These are phyloP conservation scores for Theretra japonica DNA, from an alignment of 2,888 invertebrate genomes.

Conservation along the genomic window DNA sequence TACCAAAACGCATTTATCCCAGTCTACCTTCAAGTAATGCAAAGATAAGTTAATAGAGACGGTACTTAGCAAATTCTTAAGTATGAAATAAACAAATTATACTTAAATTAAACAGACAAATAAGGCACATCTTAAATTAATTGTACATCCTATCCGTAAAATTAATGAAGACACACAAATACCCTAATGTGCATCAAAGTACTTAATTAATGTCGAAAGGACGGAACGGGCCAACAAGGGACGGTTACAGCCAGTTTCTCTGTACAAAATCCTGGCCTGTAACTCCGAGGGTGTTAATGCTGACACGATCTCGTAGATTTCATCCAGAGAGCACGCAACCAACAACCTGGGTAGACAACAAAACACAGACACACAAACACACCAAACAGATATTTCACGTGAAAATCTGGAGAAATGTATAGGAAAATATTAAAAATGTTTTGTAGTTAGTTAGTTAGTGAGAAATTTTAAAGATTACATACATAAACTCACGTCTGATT, in stretches of 20 bases:
- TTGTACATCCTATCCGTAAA: background rate
- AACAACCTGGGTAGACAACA: slow-evolving; percentile 18
- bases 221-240: slow-evolving; percentile 17
- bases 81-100: background rate
- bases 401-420: background rate
- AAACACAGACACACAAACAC: background rate
- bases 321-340: slow-evolving; percentile 19
- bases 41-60: too few relatives aligned
- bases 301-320: slow-evolving; percentile 27
- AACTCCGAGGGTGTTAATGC: slow-evolving; percentile 17
- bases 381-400: background rate
- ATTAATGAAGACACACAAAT: slow-evolving; percentile 6
- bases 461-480: too few relatives aligned
- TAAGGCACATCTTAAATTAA: background rate
- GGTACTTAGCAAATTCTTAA: too few relatives aligned
- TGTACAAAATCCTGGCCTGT: slow-evolving; percentile 14
- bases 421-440: background rate
- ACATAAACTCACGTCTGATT: too few relatives aligned
- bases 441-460: too few relatives aligned
- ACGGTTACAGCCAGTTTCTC: slow-evolving; percentile 21
- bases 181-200: slow-evolving; percentile 21
- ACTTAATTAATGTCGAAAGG: slow-evolving; percentile 20
- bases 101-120: background rate
- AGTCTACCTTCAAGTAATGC: too few relatives aligned
- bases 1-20: too few relatives aligned